Evolutionary conservation across 53 echinoderm and acorn worm species (phyloP), one percentile per base, ranked within the genome.

Genomic region (Astropecten irregularis): DNA sequence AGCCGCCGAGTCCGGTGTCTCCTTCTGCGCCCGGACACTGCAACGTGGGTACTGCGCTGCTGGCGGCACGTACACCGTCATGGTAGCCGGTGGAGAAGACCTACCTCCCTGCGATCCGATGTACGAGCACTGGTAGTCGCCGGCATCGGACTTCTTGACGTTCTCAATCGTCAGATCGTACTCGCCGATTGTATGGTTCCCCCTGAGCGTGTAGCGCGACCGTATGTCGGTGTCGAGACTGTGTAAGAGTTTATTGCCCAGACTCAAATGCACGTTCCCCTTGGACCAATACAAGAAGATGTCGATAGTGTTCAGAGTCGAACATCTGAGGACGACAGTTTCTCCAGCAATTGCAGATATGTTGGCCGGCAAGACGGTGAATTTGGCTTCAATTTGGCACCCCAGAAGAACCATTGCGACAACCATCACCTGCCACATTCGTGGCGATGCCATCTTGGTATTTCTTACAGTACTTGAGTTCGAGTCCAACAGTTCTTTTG

Each of bases 61-160:
- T 25, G 96, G 96, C 27, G 96, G 96, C 13, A 96, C 77, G 59
- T 93, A 81, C 56, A 96, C 89, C 0, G 89, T 93, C 27, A 96
- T 35, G 20, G 48, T 81, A 14, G 91, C 96, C n/a, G 82, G 36
- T 13, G 62, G 67, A 14, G 96, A 91, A 5, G 84, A 71, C 61
- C 81, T 76, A 6, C 93, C 96, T 35, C 91, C 91, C 16, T 81
- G 53, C 0, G 64, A 25, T 35, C 93, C 83, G 51, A 87, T 89
- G 60, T 84, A 93, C 35, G 89, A 89, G 39, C 96, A 96, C 35
- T 76, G 77, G 68, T 89, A 96, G 54, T 86, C 65, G 31, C 91
- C 92, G 38, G 79, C 91, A 49, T 96, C 96, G 11, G 39, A 61
- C 25, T 60, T 79, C 54, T 88, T 86, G 21, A 96, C 84, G 49